Evolutionary conservation across 2,113 vertebrate species (phyloP), one percentile per base, ranked within the genome.

Genomic region (Arenaria interpres): DNA sequence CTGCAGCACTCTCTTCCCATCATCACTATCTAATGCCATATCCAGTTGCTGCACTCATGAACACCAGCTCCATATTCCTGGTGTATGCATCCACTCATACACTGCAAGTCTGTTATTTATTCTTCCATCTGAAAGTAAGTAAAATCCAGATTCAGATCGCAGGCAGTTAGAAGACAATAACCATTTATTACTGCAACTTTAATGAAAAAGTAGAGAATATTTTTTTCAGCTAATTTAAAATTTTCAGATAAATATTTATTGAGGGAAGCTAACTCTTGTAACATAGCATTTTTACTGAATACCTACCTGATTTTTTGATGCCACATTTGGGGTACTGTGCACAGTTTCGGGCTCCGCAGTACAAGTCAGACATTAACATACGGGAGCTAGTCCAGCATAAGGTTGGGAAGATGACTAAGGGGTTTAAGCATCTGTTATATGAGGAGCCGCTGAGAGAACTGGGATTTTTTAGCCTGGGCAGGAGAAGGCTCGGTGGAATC

Each of bases 261-360:
- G 33, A 68, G 10, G 16, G 9, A 72, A 78, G 32, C 1, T 75
- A 56, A 48, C 22, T 2, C 43, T 57, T 75, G 19, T 16, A 39
- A n/a, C 15, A 45, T 0, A 64, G 7, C 6, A 66, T 45, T 81
- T 90, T 89, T 46, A 74, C 16, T 39, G 25, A 80, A 76, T 50
- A 71, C 13, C 16, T 11, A 62, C 5, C 12, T 28, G 14, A 57
- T 24, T 73, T 51, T 89, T 64, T 68, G 2, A 76, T 4, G 3
- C 18, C n/a, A 53, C 4, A 1, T 62, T 22, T 23, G 8, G 20
- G 85, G 46, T 48, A 43, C 0, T 37, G 39, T 30, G 12, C 1
- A 2, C 22, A 51, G 14, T n/a, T 72, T 25, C 0, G 0, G 7
- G 6, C 25, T 90, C 28, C 30, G 21, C 9, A 51, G 28, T 21